Base-by-base conservation (phyloP, 2,888 invertebrate species). In the Platerodrilus igneus region DNA sequence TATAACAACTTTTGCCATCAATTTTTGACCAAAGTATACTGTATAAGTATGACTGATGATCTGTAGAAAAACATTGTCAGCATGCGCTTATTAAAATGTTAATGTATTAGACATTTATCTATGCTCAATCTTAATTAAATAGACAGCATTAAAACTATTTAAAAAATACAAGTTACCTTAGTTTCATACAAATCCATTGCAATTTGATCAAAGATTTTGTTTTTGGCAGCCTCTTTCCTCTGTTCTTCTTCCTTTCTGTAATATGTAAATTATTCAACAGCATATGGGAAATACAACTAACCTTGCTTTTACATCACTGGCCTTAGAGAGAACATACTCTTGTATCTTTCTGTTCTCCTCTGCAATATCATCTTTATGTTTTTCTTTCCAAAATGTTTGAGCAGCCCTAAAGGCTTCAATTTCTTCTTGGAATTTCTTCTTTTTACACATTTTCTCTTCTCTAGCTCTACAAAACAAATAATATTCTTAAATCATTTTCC, bases 391-490 rank as follows among this genome's bases (percentile, higher is more conserved):
- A 2, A 69, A 69, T 1, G 66, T 62, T n/a, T 75, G 70, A 0
- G 75, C 74, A 25, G 60, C 53, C 36, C 72, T 62, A 52, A 73
- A 78, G 2, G 70, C 68, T 20, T 64, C 59, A 70, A 79, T 77
- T 55, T 79, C 79, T 2, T 66, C 60, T 11, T 69, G 68, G 11
- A 73, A 69, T 50, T 70, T 73, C 43, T 70, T 68, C 42, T 63
- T 73, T 38, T 66, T 68, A 1, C 69, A 68, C 33, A 66, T 69
- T 48, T 74, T 76, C 21, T 75, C 71, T 47, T 72, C 58, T 0
- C 73, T 51, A 50, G 74, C 75, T 41, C 78, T 76, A 58, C 0
- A 63, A 18, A 29, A 9, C 34, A 17, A 8, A 19, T 30, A 27
- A 32, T 17, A 25, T 9, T 22, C 13, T 9, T 6, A 7, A 9